A percentile compares a stretch with the other conserved stretches of the same genome.
phyloP scores from a whole-genome alignment of 1,140 invertebrate genomes.

The Hylaeus anthracinus region DNA sequence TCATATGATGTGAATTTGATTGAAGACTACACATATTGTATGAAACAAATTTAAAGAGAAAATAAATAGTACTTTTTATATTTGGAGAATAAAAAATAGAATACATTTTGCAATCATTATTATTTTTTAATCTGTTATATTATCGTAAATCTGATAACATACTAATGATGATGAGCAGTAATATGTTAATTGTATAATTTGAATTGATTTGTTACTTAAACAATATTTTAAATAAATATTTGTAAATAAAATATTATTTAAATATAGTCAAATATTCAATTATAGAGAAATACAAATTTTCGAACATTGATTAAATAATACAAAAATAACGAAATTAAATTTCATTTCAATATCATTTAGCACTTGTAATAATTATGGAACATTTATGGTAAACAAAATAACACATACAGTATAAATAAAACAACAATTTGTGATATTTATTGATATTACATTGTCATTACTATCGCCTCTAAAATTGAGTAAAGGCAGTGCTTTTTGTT shows the following conservation, averaged over 20 bases:
- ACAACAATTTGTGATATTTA: background rate
- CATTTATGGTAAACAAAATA: background rate
- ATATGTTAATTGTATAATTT: too few species aligned
- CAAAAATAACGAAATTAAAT: too few species aligned
- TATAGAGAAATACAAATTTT: too few species aligned
- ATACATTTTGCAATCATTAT: background rate
- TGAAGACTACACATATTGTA: slow-evolving; percentile 9
- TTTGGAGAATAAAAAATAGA: background rate
- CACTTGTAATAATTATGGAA: too few species aligned
- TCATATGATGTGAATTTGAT: background rate
- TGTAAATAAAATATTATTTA: too few species aligned
- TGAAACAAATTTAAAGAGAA: background rate
- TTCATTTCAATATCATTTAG: background rate
- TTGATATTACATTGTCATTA: background rate
- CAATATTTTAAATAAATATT: too few species aligned
- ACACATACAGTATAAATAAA: background rate
- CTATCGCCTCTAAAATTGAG: background rate
- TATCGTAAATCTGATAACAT: background rate
- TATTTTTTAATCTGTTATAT: background rate
- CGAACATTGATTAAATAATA: too few species aligned
- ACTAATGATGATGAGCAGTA: background rate
- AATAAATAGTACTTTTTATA: slow-evolving; percentile 18
- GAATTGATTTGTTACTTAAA: too few species aligned
- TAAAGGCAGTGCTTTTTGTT: slow-evolving; percentile 3
- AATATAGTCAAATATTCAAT: too few species aligned